A percentile compares a stretch with the other conserved stretches of the same genome.
phyloP scores from a whole-genome alignment of 2,888 invertebrate species.

The Netelia inedita region DNA sequence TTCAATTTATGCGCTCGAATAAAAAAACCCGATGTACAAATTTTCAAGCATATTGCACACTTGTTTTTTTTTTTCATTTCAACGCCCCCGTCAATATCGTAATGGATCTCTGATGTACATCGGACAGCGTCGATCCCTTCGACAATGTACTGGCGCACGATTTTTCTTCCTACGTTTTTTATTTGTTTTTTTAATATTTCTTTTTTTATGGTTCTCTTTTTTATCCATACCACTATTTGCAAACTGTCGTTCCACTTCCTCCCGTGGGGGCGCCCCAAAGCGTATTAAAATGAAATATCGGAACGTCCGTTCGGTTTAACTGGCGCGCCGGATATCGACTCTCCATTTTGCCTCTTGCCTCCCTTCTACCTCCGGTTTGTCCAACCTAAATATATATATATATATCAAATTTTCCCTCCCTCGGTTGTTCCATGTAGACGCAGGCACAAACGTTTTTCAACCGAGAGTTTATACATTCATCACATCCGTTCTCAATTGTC shows the following conservation, averaged over 20 bases:
- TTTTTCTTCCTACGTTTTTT: slow-evolving; percentile 14
- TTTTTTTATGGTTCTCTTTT: slow-evolving; percentile 12
- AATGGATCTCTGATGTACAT: slow-evolving; percentile 43
- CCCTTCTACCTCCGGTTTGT: slow-evolving; percentile 11
- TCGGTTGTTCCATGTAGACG: not conserved
- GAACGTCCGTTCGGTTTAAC: slow-evolving; percentile 64
- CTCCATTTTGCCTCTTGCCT: slow-evolving; percentile 47
- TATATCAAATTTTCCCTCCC: not conserved
- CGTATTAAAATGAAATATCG: slow-evolving; percentile 66
- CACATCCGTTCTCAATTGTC: slow-evolving; percentile 34
- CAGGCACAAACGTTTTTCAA: slow-evolving; percentile 36
- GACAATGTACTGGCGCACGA: slow-evolving; percentile 3
- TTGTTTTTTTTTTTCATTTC: not conserved
- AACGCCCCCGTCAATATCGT: slow-evolving; percentile 33
- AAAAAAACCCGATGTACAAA: not conserved
- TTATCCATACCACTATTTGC: slow-evolving; percentile 43
- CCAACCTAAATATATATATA: slow-evolving; percentile 11
- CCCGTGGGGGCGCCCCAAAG: slow-evolving; percentile 31
- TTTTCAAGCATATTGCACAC: slow-evolving; percentile 5
- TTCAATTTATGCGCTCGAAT: not conserved
- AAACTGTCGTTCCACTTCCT: slow-evolving; percentile 32
- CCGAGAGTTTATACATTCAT: slow-evolving; percentile 27
- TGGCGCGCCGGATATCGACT: slow-evolving; percentile 62
- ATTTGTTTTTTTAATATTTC: slow-evolving; percentile 16
- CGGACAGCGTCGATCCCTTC: slow-evolving; percentile 26